Conservation (phyloP, 1,140 invertebrate genomes). For the Vanessa tameamea region DNA sequence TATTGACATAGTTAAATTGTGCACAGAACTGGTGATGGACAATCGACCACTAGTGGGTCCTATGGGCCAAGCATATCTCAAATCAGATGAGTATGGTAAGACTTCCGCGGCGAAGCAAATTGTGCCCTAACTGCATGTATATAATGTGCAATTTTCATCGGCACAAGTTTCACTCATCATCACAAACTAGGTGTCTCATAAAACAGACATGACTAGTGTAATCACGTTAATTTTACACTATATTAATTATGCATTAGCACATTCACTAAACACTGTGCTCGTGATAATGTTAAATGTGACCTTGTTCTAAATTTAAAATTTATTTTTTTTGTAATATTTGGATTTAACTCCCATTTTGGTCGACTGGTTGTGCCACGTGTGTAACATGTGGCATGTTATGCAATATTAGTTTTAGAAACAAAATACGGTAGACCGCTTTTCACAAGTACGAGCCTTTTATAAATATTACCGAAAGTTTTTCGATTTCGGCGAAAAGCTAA, state of each 20-base stretch:
- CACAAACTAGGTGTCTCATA: conserved; percentile 62
- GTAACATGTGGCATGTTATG: too few relatives aligned
- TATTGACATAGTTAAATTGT: conserved; percentile 42
- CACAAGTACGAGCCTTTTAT: neutral
- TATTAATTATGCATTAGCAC: conserved; percentile 48
- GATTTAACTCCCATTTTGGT: conserved; percentile 36
- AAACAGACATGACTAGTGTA: conserved; percentile 52
- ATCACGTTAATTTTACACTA: conserved; percentile 34
- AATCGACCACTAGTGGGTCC: conserved; percentile 83
- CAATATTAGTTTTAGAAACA: too few relatives aligned
- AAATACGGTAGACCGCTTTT: neutral
- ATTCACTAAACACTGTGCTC: conserved; percentile 38
- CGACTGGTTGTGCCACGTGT: neutral
- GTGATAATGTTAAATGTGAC: conserved; percentile 26
- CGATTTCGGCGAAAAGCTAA: neutral
- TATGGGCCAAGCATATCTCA: conserved; percentile 89
- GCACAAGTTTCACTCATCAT: conserved; percentile 54
- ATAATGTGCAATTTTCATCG: conserved; percentile 62
- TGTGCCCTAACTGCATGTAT: conserved; percentile 74
- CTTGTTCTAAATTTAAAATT: conserved; percentile 16
- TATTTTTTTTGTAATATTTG: conserved; percentile 18
- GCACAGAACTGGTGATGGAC: conserved; percentile 80
- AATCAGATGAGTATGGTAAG: conserved; percentile 91
- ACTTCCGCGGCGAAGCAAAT: conserved; percentile 64
- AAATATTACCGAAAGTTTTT: neutral